Evolutionary conservation across 2,113 vertebrate genomes (phyloP).

Genomic region (Gymnocephalus cernua): DNA sequence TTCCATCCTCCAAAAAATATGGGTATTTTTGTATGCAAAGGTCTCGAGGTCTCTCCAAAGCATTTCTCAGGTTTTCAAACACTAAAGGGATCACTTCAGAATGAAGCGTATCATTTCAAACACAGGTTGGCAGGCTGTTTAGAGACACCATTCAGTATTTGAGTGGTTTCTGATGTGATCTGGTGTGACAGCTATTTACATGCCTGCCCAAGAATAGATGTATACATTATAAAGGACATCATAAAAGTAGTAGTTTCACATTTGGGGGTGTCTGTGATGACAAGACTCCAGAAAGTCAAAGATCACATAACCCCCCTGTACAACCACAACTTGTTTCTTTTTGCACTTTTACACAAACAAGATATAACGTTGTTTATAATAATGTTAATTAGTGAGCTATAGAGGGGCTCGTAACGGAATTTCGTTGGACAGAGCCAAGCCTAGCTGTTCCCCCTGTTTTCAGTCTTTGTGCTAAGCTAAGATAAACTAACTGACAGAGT

Average conservation of each 20-base stretch:
- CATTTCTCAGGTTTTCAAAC: background rate
- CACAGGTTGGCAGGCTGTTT: background rate
- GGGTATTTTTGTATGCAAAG: background rate
- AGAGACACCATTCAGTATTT: background rate
- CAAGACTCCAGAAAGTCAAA: background rate
- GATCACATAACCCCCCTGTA: background rate
- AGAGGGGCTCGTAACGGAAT: background rate
- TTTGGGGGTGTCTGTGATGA: background rate
- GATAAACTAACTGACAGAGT: background rate
- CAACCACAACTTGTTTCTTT: background rate
- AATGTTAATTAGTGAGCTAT: background rate
- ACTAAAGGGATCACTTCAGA: constrained; percentile 12
- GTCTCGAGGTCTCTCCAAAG: constrained; percentile 6
- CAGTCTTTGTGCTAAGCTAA: background rate
- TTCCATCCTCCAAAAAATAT: constrained; percentile 9
- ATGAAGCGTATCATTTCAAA: background rate
- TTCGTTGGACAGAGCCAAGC: background rate
- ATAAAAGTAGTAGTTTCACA: background rate
- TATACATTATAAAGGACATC: background rate
- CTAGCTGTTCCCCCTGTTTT: background rate
- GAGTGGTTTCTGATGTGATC: background rate
- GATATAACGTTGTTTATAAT: background rate
- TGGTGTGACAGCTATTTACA: constrained; percentile 21
- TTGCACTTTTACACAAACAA: background rate
- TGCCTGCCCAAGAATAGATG: background rate